Conservation (phyloP, 2,888 invertebrate genomes). For the Erebia epiphron region DNA sequence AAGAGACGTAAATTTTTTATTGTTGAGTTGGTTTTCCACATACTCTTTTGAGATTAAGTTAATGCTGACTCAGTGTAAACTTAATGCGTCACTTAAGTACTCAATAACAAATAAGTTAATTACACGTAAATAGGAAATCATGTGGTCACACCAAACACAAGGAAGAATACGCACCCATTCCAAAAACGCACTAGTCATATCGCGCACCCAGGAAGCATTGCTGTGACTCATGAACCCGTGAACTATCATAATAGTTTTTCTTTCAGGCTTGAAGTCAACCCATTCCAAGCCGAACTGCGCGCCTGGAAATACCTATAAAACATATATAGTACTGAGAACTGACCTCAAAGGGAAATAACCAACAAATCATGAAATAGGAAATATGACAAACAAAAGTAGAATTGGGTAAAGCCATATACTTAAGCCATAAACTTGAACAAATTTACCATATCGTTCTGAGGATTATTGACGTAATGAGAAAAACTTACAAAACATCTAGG, state of each 20-base stretch:
- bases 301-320: constrained; percentile 62
- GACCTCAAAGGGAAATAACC: not conserved
- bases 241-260: constrained; percentile 82
- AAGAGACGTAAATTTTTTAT: too few relatives aligned
- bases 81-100: not conserved
- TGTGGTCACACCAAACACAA: not conserved
- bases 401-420: not conserved
- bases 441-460: too few relatives aligned
- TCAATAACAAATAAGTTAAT: not conserved
- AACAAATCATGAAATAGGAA: not conserved
- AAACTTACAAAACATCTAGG: not conserved
- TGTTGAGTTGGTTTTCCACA: too few relatives aligned
- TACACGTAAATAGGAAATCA: not conserved
- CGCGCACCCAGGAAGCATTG: constrained; percentile 81
- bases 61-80: too few relatives aligned
- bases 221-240: constrained; percentile 86
- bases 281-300: constrained; percentile 81
- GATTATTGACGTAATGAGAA: not conserved
- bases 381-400: not conserved
- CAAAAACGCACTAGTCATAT: constrained; percentile 83
- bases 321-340: not conserved
- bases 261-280: constrained; percentile 80
- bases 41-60: too few relatives aligned
- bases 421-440: too few relatives aligned
- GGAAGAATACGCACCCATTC: constrained; percentile 65